A percentile compares a stretch with the other conserved stretches of the same genome.
These are phyloP conservation scores for Athene noctua DNA, from an alignment of 2,113 vertebrate genomes.

Conservation along the genomic window DNA sequence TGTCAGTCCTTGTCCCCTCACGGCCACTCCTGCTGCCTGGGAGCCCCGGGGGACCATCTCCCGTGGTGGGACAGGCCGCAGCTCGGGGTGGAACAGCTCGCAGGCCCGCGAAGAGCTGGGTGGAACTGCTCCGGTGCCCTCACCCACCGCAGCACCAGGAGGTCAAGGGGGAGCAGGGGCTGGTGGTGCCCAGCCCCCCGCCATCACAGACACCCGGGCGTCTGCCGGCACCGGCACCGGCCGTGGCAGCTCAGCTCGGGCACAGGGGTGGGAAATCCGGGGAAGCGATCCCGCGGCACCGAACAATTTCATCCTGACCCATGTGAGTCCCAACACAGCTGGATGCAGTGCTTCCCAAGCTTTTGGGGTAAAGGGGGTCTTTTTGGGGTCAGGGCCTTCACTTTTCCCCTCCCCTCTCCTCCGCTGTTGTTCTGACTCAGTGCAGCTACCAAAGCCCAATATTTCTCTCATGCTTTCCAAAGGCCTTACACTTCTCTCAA, in stretches of 20 bases:
- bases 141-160: neutral
- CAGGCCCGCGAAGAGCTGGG: fast-evolving
- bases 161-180: neutral
- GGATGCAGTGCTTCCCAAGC: neutral
- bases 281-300: fast-evolving
- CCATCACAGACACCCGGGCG: fast-evolving
- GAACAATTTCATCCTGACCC: neutral
- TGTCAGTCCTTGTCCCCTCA: neutral
- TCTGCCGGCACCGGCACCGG: neutral
- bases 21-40: neutral
- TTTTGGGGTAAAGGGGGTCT: neutral
- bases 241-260: neutral
- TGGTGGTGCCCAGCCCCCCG: too few species aligned
- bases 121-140: neutral
- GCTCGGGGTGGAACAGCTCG: fast-evolving
- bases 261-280: neutral
- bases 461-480: neutral
- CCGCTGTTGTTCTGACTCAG: neutral
- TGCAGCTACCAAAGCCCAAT: neutral
- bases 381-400: neutral
- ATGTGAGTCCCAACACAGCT: neutral
- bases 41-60: neutral
- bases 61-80: neutral
- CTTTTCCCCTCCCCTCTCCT: neutral
- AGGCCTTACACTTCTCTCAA: neutral